Evolutionary conservation across 37 sponge, comb jelly and placozoan genomes (phyloP), one percentile per base, ranked within the genome.

Genomic region (Ephydatia muelleri): DNA sequence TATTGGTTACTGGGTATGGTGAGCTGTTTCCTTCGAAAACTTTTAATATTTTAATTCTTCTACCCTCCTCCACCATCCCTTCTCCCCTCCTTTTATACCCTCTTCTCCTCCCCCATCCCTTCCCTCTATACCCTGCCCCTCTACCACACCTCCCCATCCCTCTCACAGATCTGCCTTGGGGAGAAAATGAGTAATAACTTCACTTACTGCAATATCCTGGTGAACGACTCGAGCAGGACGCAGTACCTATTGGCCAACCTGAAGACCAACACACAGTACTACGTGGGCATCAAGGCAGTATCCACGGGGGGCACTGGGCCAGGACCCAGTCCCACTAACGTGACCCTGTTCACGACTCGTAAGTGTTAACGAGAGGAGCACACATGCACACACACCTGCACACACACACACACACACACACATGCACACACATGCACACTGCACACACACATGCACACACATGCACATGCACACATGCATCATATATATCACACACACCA

Each of bases 391-490:
- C 74, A 73, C 28, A 73, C 74, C 30, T 37, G 25, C 74, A 29
- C 28, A 73, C 74, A 31, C 9, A 31, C 74, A 73, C 28, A 5
- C 74, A 73, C 28, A 31, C 74, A 73, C 28, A 29, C 74, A 73
- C 28, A 73, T 35, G 32, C 28, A 29, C 74, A 29, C 28, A 33
- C 74, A 73, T 73, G 37, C 31, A 73, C 28, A 4, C 40, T 64
- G 29, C 79, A 78, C 43, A 57, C 79, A 78, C 23, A 19, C 79
- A 78, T 64, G 16, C 79, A 67, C 33, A 40, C 82, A 57, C 16
- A 11, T 21, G 16, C 16, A 57, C 19, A n/a, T n/a, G n/a, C n/a
- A n/a, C n/a, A n/a, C n/a, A 43, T 43, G 47, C 47, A 43, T 8
- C 4, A 43, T n/a, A n/a, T n/a, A n/a, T n/a, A n/a, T n/a, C n/a